Percentiles rank a stretch among this genome's conserved stretches.
These are phyloP conservation scores for Troides helena DNA, from an alignment of 2,888 invertebrate species.

Conservation along the genomic window DNA sequence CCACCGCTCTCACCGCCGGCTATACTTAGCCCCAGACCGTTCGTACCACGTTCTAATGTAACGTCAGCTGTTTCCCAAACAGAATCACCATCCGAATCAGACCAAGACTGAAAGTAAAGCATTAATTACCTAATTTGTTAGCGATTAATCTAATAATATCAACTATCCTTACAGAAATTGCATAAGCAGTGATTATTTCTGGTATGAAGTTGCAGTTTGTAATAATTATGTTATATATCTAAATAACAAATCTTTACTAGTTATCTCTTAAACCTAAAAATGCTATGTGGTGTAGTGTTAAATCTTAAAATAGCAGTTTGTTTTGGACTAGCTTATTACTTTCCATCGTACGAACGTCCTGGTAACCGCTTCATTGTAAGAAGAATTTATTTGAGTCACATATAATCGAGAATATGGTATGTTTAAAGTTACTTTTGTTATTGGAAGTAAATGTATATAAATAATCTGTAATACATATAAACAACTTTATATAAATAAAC, in stretches of 20 bases:
- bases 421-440: no score
- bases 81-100: conserved; percentile 81
- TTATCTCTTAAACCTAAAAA: no score
- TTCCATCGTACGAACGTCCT: not conserved
- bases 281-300: not conserved
- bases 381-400: not conserved
- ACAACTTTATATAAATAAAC: conserved; percentile 43
- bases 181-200: no score
- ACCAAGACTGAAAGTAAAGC: conserved; percentile 34
- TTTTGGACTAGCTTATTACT: not conserved
- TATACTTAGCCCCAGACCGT: conserved; percentile 98
- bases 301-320: not conserved
- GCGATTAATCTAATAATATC: not conserved
- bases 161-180: no score
- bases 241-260: no score
- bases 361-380: not conserved
- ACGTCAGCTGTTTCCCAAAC: conserved; percentile 97
- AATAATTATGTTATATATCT: no score
- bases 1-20: conserved; percentile 98
- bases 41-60: conserved; percentile 90
- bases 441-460: no score
- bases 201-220: no score
- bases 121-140: not conserved
- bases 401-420: not conserved
- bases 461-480: not conserved